Evolutionary conservation across 2,888 invertebrate species (phyloP), one percentile per base, ranked within the genome.

Genomic region (Tiliacea citrago): DNA sequence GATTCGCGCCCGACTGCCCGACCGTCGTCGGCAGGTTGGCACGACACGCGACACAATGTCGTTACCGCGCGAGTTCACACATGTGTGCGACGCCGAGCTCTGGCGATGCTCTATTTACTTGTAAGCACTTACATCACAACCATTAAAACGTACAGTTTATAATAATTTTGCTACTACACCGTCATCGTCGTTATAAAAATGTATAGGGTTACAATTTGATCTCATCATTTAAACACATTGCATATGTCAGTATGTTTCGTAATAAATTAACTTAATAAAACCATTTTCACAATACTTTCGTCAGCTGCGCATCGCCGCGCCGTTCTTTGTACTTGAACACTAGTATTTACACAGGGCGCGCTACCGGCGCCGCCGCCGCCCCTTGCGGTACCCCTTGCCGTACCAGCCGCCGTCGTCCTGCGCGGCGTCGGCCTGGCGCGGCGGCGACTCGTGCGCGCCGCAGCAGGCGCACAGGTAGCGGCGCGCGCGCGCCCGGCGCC

Each of bases 321-420:
- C n/a, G 29, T 2, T 5, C 45, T 39, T 39, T 6, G n/a, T 2
- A 35, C 29, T 13, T 16, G n/a, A 21, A n/a, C 69, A 49, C 35
- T 39, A 12, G 9, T 6, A 16, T 21, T 16, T n/a, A 78, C 55
- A 66, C 51, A 13, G 45, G 5, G n/a, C n/a, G n/a, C 83, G 93
- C 93, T 95, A 95, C 95, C 96, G 96, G 83, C 96, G 95, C 57
- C 95, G 92, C 83, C 97, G 97, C 65, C 97, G 97, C 63, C 97
- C 97, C 95, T 98, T 98, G 87, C 98, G 97, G 94, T 98, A 98
- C 12, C 98, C 98, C 96, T 98, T 98, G 81, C 98, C 98, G 95
- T 98, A 98, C 98, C 98, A 98, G 68, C 98, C 98, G 88, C 91
- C 92, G 83, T 89, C 91, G 89, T 90, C 93, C 35, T 18, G 84